Conservation (phyloP, 2,797 vertebrate genomes). For the Tokudaia muenninki region DNA sequence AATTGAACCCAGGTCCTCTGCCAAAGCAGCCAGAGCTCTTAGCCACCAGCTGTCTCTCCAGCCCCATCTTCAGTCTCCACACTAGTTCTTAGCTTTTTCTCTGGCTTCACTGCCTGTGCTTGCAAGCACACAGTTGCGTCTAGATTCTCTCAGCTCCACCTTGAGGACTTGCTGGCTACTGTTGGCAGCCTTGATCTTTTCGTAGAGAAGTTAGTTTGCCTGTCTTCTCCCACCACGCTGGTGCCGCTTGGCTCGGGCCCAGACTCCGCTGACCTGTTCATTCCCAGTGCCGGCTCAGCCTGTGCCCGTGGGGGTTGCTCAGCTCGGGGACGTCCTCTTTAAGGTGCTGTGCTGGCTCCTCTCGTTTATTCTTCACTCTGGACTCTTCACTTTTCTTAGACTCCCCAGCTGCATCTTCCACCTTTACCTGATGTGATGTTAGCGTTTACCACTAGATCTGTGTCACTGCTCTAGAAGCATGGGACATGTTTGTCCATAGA, state of each 20-base stretch:
- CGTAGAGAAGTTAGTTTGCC: not conserved
- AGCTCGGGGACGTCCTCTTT: not conserved
- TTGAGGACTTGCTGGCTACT: not conserved
- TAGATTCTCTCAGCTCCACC: not conserved
- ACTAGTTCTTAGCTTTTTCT: slow-evolving; percentile 21
- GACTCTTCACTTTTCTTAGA: not conserved
- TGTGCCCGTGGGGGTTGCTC: not conserved
- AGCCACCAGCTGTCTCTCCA: not conserved
- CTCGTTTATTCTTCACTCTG: not conserved
- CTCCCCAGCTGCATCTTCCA: not conserved
- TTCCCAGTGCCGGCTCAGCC: not conserved
- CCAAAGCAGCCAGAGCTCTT: not conserved
- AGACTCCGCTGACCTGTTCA: not conserved
- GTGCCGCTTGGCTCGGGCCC: not conserved
- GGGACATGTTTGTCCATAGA: not conserved
- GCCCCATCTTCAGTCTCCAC: not conserved
- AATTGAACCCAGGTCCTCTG: not conserved
- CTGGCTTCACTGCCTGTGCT: not conserved
- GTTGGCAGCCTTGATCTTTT: not conserved
- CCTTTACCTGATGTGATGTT: too few species aligned
- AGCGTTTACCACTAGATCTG: not conserved
- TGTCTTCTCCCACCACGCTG: not conserved
- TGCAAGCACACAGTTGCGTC: not conserved
- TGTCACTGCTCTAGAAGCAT: not conserved
- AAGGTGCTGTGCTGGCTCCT: not conserved